A percentile compares a stretch with the other conserved stretches of the same genome.
phyloP scores from a whole-genome alignment of 1,140 invertebrate genomes.

The Eulimnadia texana region DNA sequence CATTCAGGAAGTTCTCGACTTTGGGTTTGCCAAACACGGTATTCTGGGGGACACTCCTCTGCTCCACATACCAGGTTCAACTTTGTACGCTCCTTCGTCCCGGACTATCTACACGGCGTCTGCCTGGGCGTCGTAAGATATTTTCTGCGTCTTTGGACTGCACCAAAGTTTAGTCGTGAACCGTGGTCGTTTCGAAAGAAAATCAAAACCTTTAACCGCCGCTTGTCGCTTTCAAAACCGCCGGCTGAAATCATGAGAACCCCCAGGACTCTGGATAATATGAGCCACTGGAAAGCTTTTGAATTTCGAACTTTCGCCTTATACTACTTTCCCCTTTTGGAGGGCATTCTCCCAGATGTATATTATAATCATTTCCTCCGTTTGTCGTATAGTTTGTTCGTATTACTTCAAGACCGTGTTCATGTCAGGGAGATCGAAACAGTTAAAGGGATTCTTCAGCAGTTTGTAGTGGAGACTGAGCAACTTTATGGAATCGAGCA shows the following conservation, averaged over 20 bases:
- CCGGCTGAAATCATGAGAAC: slow-evolving; percentile 20
- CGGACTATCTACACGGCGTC: slow-evolving; percentile 24
- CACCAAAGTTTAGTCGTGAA: not conserved
- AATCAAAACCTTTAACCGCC: not conserved
- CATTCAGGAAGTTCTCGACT: no score
- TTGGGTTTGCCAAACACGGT: no score
- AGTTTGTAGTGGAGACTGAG: not conserved
- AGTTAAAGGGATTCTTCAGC: not conserved
- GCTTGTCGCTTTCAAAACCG: slow-evolving; percentile 12
- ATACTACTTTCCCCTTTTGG: slow-evolving; percentile 21
- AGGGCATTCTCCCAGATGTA: slow-evolving; percentile 14
- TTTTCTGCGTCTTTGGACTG: slow-evolving; percentile 21
- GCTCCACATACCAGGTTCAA: slow-evolving; percentile 12
- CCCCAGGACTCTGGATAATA: slow-evolving; percentile 16
- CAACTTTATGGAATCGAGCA: not conserved
- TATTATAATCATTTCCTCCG: slow-evolving; percentile 22
- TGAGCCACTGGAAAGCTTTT: slow-evolving; percentile 21
- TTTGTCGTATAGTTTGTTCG: slow-evolving; percentile 16
- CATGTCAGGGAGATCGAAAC: not conserved
- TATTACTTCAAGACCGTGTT: slow-evolving; percentile 16
- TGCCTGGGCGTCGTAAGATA: slow-evolving; percentile 24
- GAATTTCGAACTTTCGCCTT: slow-evolving; percentile 22
- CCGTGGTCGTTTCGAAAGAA: not conserved
- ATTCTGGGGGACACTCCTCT: not conserved
- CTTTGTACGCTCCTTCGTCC: slow-evolving; percentile 21